Percentiles rank a stretch among this genome's conserved stretches.
phyloP scores from a whole-genome alignment of 2,888 invertebrate genomes.

The Drosophila picticornis region DNA sequence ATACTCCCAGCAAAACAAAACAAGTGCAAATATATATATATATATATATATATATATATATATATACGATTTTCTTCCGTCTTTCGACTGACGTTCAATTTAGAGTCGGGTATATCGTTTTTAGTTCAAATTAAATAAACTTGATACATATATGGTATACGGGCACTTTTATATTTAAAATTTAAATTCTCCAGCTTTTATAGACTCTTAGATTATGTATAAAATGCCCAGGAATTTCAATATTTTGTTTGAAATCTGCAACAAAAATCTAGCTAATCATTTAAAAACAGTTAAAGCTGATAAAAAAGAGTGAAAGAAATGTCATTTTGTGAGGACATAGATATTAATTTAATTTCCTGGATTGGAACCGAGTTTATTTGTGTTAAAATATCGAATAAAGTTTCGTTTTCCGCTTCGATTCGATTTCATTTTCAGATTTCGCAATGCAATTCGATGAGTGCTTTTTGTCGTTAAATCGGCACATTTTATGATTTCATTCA shows the following conservation, averaged over 20 bases:
- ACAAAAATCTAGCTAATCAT: not conserved
- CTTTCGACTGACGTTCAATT: not conserved
- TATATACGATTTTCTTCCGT: not conserved
- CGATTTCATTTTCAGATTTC: constrained; percentile 23
- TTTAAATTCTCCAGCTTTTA: not conserved
- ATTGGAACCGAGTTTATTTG: too few species aligned
- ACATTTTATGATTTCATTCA: constrained; percentile 46
- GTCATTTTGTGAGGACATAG: too few species aligned
- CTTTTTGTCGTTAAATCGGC: constrained; percentile 3
- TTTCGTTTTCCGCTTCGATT: constrained; percentile 5
- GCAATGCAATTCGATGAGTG: constrained; percentile 49
- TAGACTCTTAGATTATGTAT: not conserved
- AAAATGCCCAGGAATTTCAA: not conserved
- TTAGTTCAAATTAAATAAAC: not conserved
- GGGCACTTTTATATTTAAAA: not conserved
- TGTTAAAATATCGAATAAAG: constrained; percentile 1
- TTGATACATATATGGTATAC: not conserved
- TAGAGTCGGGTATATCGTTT: not conserved
- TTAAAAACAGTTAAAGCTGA: not conserved
- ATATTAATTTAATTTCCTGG: not conserved
- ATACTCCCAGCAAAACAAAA: not conserved
- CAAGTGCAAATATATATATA: not conserved
- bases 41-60: not conserved
- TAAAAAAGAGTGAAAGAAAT: not conserved
- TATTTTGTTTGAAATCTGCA: not conserved